Evolutionary conservation across 2,797 vertebrate genomes (phyloP).

Genomic region (Carcharodon carcharias): DNA sequence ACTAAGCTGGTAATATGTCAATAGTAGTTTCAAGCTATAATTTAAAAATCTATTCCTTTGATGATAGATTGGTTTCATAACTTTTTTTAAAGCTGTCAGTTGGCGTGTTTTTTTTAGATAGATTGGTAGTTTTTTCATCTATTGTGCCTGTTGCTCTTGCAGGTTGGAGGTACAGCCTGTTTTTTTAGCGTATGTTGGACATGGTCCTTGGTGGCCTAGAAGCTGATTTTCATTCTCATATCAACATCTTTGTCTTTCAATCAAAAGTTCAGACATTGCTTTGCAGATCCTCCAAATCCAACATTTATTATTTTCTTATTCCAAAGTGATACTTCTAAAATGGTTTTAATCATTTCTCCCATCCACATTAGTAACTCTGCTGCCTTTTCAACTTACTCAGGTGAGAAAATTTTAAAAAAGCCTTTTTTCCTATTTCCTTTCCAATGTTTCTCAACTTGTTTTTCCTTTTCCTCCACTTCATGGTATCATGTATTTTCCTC

Average conservation of each 20-base stretch:
- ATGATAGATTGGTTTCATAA: slow-evolving; percentile 31
- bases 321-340: background rate
- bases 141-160: background rate
- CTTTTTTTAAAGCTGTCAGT: slow-evolving; percentile 29
- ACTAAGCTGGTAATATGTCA: background rate
- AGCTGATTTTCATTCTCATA: background rate
- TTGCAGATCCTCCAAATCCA: background rate
- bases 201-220: background rate
- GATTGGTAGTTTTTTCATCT: background rate
- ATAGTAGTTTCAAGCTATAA: slow-evolving; percentile 40
- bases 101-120: background rate
- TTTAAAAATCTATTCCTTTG: slow-evolving; percentile 45
- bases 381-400: background rate
- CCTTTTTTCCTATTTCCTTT: background rate
- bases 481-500: slow-evolving; percentile 43
- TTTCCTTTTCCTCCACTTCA: slow-evolving; percentile 47
- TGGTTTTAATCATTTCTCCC: background rate
- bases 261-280: background rate
- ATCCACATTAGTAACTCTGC: background rate
- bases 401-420: background rate
- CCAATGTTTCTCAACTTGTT: slow-evolving; percentile 47
- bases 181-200: background rate
- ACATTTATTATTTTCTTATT: background rate
- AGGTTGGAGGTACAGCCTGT: background rate
- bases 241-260: background rate